Evolutionary conservation across 2,797 vertebrate genomes (phyloP).

Genomic region (Pseudochirops cupreus): DNA sequence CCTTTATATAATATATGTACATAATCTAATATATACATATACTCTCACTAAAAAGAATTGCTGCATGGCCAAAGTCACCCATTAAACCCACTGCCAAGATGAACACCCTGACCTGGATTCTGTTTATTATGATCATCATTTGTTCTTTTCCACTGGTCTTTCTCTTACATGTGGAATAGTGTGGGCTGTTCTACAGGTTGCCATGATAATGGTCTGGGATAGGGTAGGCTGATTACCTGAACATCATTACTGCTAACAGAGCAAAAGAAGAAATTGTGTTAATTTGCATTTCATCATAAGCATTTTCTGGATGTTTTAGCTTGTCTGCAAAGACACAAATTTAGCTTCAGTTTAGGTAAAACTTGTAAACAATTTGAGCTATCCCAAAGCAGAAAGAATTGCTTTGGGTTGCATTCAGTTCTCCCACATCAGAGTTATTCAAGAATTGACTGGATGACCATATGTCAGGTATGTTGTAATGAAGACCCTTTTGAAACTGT

Average conservation of each 20-base stretch:
- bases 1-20: background rate
- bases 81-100: background rate
- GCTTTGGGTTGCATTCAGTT: background rate
- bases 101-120: background rate
- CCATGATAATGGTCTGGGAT: background rate
- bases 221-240: background rate
- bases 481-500: background rate
- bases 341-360: background rate
- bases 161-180: background rate
- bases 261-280: background rate
- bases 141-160: background rate
- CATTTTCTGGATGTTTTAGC: background rate
- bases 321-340: background rate
- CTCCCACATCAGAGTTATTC: background rate
- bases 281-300: background rate
- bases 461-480: no score
- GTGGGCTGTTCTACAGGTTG: background rate
- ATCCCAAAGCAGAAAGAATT: background rate
- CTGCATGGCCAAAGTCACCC: background rate
- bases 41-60: conserved; percentile 1
- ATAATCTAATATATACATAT: background rate
- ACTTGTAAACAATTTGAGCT: background rate
- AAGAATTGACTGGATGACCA: background rate
- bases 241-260: background rate
- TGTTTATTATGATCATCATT: background rate